Base-by-base conservation (phyloP, 1,140 invertebrate species). In the Meloidogyne exigua region DNA sequence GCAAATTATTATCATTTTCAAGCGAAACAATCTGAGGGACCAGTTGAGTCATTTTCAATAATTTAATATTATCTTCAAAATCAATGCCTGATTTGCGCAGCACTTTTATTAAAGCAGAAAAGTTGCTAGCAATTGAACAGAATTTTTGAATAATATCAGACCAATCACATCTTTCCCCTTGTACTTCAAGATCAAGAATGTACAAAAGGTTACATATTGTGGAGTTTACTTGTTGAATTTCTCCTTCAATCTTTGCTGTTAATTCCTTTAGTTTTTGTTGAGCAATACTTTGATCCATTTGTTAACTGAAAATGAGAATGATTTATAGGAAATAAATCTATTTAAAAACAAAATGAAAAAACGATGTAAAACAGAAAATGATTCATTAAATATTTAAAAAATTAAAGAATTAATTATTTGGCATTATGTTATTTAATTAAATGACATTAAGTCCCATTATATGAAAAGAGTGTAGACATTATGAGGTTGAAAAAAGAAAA, bases 121-220 rank as follows among this genome's bases (percentile, higher is more conserved):
- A 79, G 39, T 44, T 42, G n/a, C 68, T 26, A 12, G 77, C 23
- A 25, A 79, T 42, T n/a, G 77, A 77, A 70, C 62, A 69, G 32
- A 71, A 79, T 67, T 79, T 78, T 28, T 62, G 23, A 5, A 79
- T 49, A 42, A 79, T 78, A 25, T 79, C 77, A 28, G 74, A 63
- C 32, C 70, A 79, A 26, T 62, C 21, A 36, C 71, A 79, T 57
- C 21, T 57, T 9, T 10, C 9, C 0, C 49, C 49, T 25, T 71
- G 67, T 21, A 79, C 69, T 32, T 79, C 70, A 79, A 79, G 26
- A 42, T 79, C 77, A 18, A 79, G 66, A 13, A 68, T 36, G 23
- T 62, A 57, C 13, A 79, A n/a, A 13, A 79, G 23, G 9, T 79
- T 76, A 11, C 68, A 42, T 7, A 79, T 80, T 26, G 77, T 66